Evolutionary conservation across 2,888 invertebrate genomes (phyloP).

Genomic region (Adela reaumurella): DNA sequence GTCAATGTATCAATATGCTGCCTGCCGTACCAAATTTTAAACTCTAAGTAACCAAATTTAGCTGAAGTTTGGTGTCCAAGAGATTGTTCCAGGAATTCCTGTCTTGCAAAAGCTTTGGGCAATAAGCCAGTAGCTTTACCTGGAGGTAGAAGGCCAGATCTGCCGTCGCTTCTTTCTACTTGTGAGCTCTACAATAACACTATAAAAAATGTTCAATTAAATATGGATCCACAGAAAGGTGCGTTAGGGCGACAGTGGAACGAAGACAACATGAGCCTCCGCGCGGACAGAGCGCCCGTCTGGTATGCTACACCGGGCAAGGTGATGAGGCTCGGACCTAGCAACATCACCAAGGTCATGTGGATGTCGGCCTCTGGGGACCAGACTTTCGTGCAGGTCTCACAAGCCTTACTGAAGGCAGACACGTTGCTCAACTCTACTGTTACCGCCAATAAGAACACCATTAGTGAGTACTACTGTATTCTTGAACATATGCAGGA

Average conservation of each 20-base stretch:
- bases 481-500: too few species aligned
- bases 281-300: conserved; percentile 50
- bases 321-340: conserved; percentile 79
- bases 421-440: conserved; percentile 84
- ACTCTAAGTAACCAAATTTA: too few species aligned
- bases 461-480: conserved; percentile 76
- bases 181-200: too few species aligned
- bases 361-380: conserved; percentile 96
- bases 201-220: too few species aligned
- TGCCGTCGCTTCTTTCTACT: too few species aligned
- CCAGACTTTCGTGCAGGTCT: conserved; percentile 89
- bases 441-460: conserved; percentile 82
- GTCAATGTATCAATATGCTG: too few species aligned
- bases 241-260: conserved; percentile 50
- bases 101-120: too few species aligned
- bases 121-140: too few species aligned
- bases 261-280: conserved; percentile 26
- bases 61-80: too few species aligned
- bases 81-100: too few species aligned
- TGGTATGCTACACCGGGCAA: conserved; percentile 73
- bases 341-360: conserved; percentile 82
- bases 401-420: conserved; percentile 89
- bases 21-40: too few species aligned
- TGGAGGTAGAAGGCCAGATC: too few species aligned
- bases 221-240: conserved; percentile 41